These are phyloP conservation scores for Tryphoninae sp. DNA, from an alignment of 2,888 invertebrate genomes.

Conservation along the genomic window DNA sequence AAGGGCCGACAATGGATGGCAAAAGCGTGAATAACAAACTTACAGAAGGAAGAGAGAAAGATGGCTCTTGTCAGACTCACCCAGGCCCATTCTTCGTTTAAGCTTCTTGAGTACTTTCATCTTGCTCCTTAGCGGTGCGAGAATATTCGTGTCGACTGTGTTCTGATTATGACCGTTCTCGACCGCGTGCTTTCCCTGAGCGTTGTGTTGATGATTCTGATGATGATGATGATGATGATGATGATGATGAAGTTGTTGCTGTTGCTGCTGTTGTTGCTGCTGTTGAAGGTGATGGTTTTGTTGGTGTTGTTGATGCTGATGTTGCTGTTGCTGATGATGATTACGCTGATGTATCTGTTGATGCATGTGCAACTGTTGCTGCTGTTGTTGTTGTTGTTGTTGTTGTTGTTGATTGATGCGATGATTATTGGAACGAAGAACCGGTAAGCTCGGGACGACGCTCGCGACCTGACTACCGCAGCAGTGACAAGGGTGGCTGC, in stretches of 20 bases:
- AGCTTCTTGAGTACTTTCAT: constrained; percentile 96
- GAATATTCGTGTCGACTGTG: constrained; percentile 78
- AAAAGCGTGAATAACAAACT: constrained; percentile 12
- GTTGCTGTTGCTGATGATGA: constrained; percentile 60
- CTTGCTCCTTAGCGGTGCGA: constrained; percentile 85
- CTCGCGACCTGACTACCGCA: constrained; percentile 73
- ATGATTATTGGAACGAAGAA: constrained; percentile 49
- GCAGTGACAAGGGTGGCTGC: constrained; percentile 78
- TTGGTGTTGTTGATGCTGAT: constrained; percentile 57
- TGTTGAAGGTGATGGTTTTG: constrained; percentile 55
- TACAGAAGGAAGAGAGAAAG: constrained; percentile 16
- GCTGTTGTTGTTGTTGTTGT: constrained; percentile 55
- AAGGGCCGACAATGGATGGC: neutral
- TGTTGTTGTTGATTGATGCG: constrained; percentile 50
- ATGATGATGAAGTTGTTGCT: constrained; percentile 61
- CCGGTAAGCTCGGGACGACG: constrained; percentile 66
- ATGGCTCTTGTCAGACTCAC: constrained; percentile 83
- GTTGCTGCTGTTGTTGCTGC: constrained; percentile 63
- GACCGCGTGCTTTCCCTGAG: constrained; percentile 54
- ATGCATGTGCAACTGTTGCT: constrained; percentile 66
- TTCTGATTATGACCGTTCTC: constrained; percentile 63
- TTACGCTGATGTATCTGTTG: constrained; percentile 61
- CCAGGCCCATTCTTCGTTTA: constrained; percentile 93
- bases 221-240: constrained; percentile 34
- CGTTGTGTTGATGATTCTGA: constrained; percentile 68